Percentiles rank a stretch among this genome's conserved stretches.
Evolutionary conservation across 2,797 vertebrate genomes (phyloP).

Genomic region (Lepilemur septentrionalis): DNA sequence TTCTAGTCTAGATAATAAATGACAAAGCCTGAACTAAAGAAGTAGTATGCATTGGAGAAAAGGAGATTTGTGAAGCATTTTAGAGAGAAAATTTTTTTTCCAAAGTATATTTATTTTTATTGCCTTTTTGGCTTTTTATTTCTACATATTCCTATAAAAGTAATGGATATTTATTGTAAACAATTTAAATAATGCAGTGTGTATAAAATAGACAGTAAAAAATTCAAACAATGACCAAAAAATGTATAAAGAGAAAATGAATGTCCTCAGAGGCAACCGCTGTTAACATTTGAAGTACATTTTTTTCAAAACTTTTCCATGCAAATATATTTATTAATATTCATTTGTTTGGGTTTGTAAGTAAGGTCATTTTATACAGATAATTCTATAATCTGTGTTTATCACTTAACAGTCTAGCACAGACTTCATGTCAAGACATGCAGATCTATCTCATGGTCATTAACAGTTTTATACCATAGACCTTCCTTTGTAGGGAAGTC

Average conservation of each 20-base stretch:
- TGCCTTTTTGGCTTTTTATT: slow-evolving; percentile 11
- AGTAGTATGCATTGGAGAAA: not conserved
- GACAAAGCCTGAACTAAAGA: not conserved
- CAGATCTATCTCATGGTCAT: not conserved
- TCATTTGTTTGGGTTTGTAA: slow-evolving; percentile 6
- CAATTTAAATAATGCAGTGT: slow-evolving; percentile 26
- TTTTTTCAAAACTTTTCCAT: not conserved
- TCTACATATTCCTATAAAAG: not conserved
- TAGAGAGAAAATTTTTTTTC: not conserved
- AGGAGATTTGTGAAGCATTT: slow-evolving; percentile 37
- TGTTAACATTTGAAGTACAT: not conserved
- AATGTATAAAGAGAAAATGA: not conserved
- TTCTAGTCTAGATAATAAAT: not conserved
- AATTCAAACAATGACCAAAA: not conserved
- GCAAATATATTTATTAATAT: not conserved
- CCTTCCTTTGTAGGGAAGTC: not conserved
- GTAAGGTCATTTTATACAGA: not conserved
- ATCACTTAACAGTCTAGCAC: not conserved
- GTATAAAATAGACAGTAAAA: slow-evolving; percentile 17
- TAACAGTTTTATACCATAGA: not conserved
- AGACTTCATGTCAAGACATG: not conserved
- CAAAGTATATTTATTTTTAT: slow-evolving; percentile 7
- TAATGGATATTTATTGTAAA: slow-evolving; percentile 28
- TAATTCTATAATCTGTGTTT: not conserved
- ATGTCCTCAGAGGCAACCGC: not conserved